phyloP scores from a whole-genome alignment of 2,797 vertebrate species.

The Emydoidea blandingii region DNA sequence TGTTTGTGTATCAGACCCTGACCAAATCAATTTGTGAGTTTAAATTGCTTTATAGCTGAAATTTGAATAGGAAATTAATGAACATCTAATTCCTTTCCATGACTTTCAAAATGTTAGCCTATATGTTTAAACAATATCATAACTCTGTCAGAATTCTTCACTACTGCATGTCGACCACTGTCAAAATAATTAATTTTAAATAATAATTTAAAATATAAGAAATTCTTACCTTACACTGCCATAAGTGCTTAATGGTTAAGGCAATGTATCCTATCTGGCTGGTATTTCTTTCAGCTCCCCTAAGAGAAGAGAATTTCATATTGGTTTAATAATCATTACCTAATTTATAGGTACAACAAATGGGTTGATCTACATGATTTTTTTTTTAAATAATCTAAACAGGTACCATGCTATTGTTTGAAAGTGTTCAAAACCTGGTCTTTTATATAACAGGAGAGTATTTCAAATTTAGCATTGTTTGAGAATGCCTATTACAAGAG shows the following conservation, averaged over 20 bases:
- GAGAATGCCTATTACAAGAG: neutral
- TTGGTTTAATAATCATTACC: neutral
- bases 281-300: neutral
- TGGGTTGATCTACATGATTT: neutral
- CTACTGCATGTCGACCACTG: neutral
- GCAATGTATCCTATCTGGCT: slow-evolving; percentile 30
- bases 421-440: slow-evolving; percentile 5
- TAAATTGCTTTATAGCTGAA: neutral
- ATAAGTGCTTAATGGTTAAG: neutral
- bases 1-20: neutral
- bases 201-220: neutral
- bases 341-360: neutral
- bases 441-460: neutral
- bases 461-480: slow-evolving; percentile 14
- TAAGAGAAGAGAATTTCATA: slow-evolving; percentile 22
- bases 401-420: neutral
- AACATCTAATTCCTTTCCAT: fast-evolving
- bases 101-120: neutral
- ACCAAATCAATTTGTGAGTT: neutral
- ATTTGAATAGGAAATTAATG: neutral
- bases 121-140: neutral
- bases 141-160: neutral
- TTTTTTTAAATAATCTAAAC: neutral
- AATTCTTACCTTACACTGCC: slow-evolving; percentile 30
- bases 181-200: neutral